Evolutionary conservation across 1,140 invertebrate species (phyloP).

Genomic region (Penaeus japonicus): DNA sequence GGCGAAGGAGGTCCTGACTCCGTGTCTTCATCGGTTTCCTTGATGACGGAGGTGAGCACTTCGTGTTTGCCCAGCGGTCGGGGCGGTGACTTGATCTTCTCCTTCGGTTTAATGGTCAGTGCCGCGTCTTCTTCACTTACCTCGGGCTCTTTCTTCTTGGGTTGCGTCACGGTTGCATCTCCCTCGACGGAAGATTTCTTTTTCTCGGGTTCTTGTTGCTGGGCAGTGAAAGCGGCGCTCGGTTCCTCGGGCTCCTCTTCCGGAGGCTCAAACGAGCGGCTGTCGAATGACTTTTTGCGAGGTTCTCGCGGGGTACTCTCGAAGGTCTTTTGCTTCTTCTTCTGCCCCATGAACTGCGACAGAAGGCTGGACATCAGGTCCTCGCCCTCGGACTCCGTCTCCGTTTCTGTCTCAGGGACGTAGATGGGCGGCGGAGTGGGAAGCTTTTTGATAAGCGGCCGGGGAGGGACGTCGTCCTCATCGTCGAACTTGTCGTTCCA

Average conservation of each 20-base stretch:
- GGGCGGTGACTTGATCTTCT: conserved; percentile 43
- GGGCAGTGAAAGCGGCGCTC: conserved; percentile 34
- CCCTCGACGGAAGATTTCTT: conserved; percentile 47
- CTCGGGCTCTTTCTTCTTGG: conserved; percentile 64
- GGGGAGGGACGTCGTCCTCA: not conserved
- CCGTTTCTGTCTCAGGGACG: not conserved
- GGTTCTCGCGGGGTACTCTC: too few relatives aligned
- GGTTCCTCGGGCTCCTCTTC: conserved; percentile 28
- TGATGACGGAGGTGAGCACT: conserved; percentile 49
- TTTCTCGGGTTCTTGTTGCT: conserved; percentile 33
- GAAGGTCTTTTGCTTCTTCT: not conserved
- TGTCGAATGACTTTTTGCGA: too few relatives aligned
- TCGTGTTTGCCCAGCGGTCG: conserved; percentile 34
- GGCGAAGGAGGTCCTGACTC: conserved; percentile 20
- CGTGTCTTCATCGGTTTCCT: conserved; percentile 46
- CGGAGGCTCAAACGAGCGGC: too few relatives aligned
- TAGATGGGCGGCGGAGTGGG: not conserved
- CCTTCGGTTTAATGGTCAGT: conserved; percentile 50
- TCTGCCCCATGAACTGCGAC: conserved; percentile 16
- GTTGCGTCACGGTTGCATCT: conserved; percentile 34
- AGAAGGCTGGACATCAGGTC: conserved; percentile 17
- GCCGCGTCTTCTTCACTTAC: conserved; percentile 55
- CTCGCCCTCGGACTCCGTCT: conserved; percentile 3
- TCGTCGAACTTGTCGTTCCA: not conserved
- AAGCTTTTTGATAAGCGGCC: not conserved